Conservation (phyloP, 2,888 invertebrate species). For the Agrochola lota region DNA sequence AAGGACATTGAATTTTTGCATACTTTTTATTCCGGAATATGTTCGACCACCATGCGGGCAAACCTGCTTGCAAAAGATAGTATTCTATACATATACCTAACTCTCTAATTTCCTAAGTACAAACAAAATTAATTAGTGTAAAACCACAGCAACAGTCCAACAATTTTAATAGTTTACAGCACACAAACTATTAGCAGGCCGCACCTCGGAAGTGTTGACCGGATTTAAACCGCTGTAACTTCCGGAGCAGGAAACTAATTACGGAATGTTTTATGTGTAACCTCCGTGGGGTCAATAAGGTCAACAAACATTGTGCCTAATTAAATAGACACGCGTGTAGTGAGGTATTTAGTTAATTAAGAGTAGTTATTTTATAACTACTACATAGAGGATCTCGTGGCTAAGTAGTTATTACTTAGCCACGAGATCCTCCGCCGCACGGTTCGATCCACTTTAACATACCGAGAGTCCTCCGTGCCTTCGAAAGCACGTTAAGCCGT, state of each 20-base stretch:
- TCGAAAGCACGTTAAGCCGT: too few relatives aligned
- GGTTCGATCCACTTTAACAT: too few relatives aligned
- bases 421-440: too few relatives aligned
- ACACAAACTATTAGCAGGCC: neutral
- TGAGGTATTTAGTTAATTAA: constrained; percentile 6
- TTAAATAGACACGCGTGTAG: constrained; percentile 14
- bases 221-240: constrained; percentile 35
- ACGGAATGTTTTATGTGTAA: constrained; percentile 32
- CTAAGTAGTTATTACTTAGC: too few relatives aligned
- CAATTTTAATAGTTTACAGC: neutral
- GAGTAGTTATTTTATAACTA: too few relatives aligned
- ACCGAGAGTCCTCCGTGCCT: too few relatives aligned
- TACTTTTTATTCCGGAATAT: neutral
- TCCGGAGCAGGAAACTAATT: constrained; percentile 35
- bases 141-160: neutral
- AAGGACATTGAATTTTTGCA: too few relatives aligned
- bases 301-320: constrained; percentile 20
- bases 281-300: constrained; percentile 33
- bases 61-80: neutral
- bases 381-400: too few relatives aligned
- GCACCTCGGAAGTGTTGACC: constrained; percentile 30
- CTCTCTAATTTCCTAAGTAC: neutral
- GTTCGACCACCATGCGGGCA: neutral
- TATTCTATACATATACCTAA: neutral
- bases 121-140: constrained; percentile 12